Evolutionary conservation across 2,888 invertebrate species (phyloP), one percentile per base, ranked within the genome.

Genomic region (Belgica antarctica): DNA sequence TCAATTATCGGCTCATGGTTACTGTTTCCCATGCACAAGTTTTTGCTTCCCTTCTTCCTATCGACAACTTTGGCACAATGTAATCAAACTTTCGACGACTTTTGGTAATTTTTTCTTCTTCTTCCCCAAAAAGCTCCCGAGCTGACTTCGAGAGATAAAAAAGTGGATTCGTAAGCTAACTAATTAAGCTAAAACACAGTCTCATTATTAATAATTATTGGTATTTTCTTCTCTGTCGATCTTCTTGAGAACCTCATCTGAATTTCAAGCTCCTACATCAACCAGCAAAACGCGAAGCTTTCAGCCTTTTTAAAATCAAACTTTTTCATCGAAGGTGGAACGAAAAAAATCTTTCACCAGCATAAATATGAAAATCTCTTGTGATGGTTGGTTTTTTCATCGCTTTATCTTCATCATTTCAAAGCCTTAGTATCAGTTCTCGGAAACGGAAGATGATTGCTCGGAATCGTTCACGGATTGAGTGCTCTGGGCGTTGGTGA

Each of bases 181-280:
- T 59, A 59, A 65, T 65, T 65, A 65, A 65, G 65, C 65, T 47
- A 47, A 62, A 65, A 65, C 65, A 65, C 65, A 65, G 65, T 65
- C 65, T 65, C 65, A 46, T 46, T 3, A 17, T 19, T 52, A 52
- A 52, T 52, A 52, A 52, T 52, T 52, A 52, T 52, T 52, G 52
- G 52, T 52, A 52, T 22, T 52, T 41, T 52, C 52, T 22, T 52
- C 41, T 41, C 34, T n/a, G 12, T 34, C 41, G 41, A 41, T 7
- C 52, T 52, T n/a, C 34, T 31, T 31, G n/a, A n/a, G n/a, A n/a
- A n/a, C n/a, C n/a, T n/a, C n/a, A n/a, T n/a, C n/a, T n/a, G n/a
- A n/a, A n/a, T n/a, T n/a, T n/a, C n/a, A n/a, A n/a, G n/a, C n/a
- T n/a, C 41, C 17, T 19, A 2, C 17, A 22, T 22, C 17, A 22